Base-by-base conservation (phyloP, 2,113 vertebrate species). In the Piaya cayana region DNA sequence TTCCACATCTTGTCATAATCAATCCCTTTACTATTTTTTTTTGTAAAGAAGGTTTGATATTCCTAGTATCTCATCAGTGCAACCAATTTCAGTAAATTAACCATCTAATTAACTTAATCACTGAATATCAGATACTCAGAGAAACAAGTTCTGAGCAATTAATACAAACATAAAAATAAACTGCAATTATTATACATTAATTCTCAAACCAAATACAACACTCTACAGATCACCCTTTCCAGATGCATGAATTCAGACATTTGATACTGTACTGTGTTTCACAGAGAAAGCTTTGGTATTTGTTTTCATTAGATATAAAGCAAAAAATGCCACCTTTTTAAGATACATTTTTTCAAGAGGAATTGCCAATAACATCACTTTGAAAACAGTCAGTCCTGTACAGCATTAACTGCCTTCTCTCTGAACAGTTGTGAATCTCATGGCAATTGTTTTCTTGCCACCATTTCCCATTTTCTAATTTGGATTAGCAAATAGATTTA, bases 71-170 rank as follows among this genome's bases (percentile, higher is more conserved):
- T 92, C 63, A 83, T 69, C 64, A 83, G 13, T 86, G 11, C 9
- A 93, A 82, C 37, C 45, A 82, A 65, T 86, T 96, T 91, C 67
- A 70, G 30, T 23, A 74, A 82, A 95, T 91, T 79, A 94, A 22
- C n/a, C 69, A 45, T 71, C 13, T 69, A 91, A 78, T 91, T 80
- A 91, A 81, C 49, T 83, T 93, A 88, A 91, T 88, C 49, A 91
- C 42, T 72, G 60, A 43, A 63, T 82, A 82, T 16, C 27, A 64
- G 20, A 82, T 32, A 77, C 15, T 55, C 79, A 85, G 22, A 93
- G 22, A 88, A 88, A 75, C 11, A 45, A 59, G 7, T 43, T 64
- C 17, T 52, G 43, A 27, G 16, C 6, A 36, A 78, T 86, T 94
- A 75, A 53, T 72, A 20, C 53, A 89, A 75, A 84, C 16, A 92